Evolutionary conservation across 2,888 invertebrate genomes (phyloP).

Genomic region (Caenorhabditis sp.): DNA sequence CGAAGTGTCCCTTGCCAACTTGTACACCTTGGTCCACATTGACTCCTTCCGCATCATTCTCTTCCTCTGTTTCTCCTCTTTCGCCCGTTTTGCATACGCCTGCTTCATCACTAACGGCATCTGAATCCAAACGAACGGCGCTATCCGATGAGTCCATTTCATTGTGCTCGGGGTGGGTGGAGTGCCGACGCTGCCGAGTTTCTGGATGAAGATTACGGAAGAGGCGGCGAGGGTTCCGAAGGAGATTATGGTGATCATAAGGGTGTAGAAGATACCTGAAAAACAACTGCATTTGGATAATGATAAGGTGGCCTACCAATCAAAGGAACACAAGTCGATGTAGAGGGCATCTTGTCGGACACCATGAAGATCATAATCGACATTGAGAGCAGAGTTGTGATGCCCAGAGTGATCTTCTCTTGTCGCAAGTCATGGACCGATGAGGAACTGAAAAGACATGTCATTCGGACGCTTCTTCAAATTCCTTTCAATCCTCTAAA

Average conservation of each 20-base stretch:
- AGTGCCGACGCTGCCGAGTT: constrained; percentile 74
- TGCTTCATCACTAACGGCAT: constrained; percentile 80
- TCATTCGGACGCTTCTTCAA: too few relatives aligned
- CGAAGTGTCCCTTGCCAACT: constrained; percentile 46
- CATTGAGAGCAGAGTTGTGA: constrained; percentile 82
- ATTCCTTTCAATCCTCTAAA: too few relatives aligned
- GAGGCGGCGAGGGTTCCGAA: constrained; percentile 65
- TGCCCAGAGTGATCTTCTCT: constrained; percentile 69
- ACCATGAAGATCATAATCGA: constrained; percentile 84
- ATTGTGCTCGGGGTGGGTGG: constrained; percentile 75
- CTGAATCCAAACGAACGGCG: constrained; percentile 75
- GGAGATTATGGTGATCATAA: constrained; percentile 68
- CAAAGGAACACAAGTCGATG: constrained; percentile 71
- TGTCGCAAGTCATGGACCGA: constrained; percentile 81
- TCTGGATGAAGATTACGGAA: constrained; percentile 66
- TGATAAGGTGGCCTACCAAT: constrained; percentile 54
- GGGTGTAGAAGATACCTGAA: constrained; percentile 66
- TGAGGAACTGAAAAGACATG: constrained; percentile 73
- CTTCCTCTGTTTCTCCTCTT: constrained; percentile 58
- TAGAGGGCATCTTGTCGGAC: constrained; percentile 84
- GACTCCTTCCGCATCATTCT: constrained; percentile 58
- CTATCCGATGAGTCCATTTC: constrained; percentile 77
- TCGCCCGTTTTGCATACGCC: constrained; percentile 78
- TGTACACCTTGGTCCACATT: constrained; percentile 69
- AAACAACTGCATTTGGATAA: not conserved